These are phyloP conservation scores for Sebastes alutus DNA, from an alignment of 2,797 vertebrate species.

Conservation along the genomic window DNA sequence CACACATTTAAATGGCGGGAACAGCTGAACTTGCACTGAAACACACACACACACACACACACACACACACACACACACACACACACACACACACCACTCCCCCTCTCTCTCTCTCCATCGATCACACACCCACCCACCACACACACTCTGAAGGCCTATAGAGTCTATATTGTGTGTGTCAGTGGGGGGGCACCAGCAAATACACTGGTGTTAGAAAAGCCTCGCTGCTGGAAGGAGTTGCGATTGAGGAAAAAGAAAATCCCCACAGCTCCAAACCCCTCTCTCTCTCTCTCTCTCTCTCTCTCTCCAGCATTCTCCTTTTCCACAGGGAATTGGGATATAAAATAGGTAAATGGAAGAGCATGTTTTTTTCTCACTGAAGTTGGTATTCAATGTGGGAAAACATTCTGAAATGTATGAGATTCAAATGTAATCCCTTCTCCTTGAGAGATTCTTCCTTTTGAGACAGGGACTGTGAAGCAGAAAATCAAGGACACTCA, in stretches of 20 bases:
- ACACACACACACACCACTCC: background rate
- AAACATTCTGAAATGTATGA: slow-evolving; percentile 8
- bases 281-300: too few species aligned
- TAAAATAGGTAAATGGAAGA: slow-evolving; percentile 5
- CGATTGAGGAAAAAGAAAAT: slow-evolving; percentile 15
- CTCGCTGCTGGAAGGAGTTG: slow-evolving; percentile 44
- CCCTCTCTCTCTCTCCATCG: slow-evolving; percentile 17
- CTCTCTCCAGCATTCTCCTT: background rate
- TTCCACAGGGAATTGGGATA: background rate
- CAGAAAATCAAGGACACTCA: background rate
- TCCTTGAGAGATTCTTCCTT: slow-evolving; percentile 2
- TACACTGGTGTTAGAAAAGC: slow-evolving; percentile 58
- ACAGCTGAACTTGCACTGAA: slow-evolving; percentile 48
- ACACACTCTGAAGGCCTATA: slow-evolving; percentile 33
- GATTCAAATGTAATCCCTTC: slow-evolving; percentile 12
- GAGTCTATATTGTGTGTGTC: slow-evolving; percentile 57
- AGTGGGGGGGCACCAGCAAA: slow-evolving; percentile 61
- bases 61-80: slow-evolving; percentile 6
- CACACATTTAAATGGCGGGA: slow-evolving; percentile 47
- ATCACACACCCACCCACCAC: slow-evolving; percentile 26
- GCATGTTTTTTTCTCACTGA: background rate
- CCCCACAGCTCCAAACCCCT: background rate
- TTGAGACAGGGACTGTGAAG: background rate
- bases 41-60: slow-evolving; percentile 20
- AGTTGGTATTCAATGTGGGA: background rate